These are phyloP conservation scores for Cyprinodon brontotheroides DNA, from an alignment of 2,113 vertebrate genomes.

Conservation along the genomic window DNA sequence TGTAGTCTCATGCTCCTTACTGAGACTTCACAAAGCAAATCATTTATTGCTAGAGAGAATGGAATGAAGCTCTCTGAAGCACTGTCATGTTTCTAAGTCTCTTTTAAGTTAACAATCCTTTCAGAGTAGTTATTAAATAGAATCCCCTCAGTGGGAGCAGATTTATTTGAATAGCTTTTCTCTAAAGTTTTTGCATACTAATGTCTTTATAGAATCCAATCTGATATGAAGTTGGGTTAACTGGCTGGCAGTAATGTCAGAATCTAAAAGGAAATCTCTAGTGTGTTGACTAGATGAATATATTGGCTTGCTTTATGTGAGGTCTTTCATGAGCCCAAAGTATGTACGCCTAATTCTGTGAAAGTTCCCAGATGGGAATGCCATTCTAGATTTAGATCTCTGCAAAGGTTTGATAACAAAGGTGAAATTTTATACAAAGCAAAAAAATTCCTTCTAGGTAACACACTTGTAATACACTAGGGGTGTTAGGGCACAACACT, in stretches of 20 bases:
- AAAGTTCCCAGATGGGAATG: constrained; percentile 30
- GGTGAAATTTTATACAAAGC: constrained; percentile 25
- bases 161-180: constrained; percentile 26
- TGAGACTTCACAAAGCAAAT: constrained; percentile 35
- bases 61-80: constrained; percentile 28
- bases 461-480: no score
- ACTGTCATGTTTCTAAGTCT: constrained; percentile 46
- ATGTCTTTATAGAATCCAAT: constrained; percentile 7
- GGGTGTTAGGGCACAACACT: no score
- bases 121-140: neutral
- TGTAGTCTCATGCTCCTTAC: constrained; percentile 29
- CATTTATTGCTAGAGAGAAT: constrained; percentile 48
- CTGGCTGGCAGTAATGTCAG: constrained; percentile 24
- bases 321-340: constrained; percentile 29
- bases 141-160: constrained; percentile 3
- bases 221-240: constrained; percentile 9
- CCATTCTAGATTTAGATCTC: constrained; percentile 4
- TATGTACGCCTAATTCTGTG: constrained; percentile 34
- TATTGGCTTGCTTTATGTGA: constrained; percentile 22
- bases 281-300: constrained; percentile 28
- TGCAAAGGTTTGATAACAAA: constrained; percentile 5
- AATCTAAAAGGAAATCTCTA: constrained; percentile 23
- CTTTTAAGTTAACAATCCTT: constrained; percentile 41
- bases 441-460: neutral
- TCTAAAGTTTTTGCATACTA: constrained; percentile 27